phyloP scores from a whole-genome alignment of 2,888 invertebrate species.

The Gymnosoma rotundatum region DNA sequence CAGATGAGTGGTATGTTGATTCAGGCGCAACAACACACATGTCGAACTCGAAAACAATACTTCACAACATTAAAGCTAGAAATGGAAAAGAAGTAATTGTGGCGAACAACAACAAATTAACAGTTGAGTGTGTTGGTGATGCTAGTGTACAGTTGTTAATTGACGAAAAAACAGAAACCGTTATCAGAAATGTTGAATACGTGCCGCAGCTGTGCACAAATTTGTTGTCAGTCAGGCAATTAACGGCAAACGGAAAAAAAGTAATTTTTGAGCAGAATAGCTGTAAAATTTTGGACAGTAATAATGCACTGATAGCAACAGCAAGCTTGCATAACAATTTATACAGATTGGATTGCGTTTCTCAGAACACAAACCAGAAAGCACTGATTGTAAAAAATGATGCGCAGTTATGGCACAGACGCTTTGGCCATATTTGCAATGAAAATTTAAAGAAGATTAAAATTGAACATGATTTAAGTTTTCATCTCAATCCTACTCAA shows the following conservation, averaged over 20 bases:
- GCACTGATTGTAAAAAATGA: slow-evolving; percentile 33
- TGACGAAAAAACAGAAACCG: too few relatives aligned
- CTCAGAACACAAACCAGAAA: not conserved
- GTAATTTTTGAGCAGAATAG: slow-evolving; percentile 28
- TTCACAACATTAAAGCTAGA: too few relatives aligned
- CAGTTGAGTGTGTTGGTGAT: slow-evolving; percentile 8
- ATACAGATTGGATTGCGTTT: slow-evolving; percentile 36
- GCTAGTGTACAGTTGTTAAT: not conserved
- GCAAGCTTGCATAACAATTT: not conserved
- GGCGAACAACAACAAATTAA: slow-evolving; percentile 40
- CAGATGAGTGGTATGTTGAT: slow-evolving; percentile 37
- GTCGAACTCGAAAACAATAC: too few relatives aligned
- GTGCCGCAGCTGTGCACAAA: too few relatives aligned
- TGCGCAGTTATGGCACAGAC: slow-evolving; percentile 68
- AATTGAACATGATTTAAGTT: not conserved
- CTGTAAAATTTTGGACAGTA: slow-evolving; percentile 26
- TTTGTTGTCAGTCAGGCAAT: slow-evolving; percentile 33
- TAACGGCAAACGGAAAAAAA: slow-evolving; percentile 48
- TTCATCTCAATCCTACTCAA: not conserved
- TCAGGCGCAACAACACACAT: too few relatives aligned
- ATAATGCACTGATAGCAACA: slow-evolving; percentile 23
- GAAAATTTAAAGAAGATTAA: slow-evolving; percentile 58
- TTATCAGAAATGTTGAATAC: too few relatives aligned
- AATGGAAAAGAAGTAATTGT: slow-evolving; percentile 6
- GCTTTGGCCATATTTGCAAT: slow-evolving; percentile 61